Evolutionary conservation across 2,888 invertebrate species (phyloP).

Genomic region (Lasioglossum pauxillum): DNA sequence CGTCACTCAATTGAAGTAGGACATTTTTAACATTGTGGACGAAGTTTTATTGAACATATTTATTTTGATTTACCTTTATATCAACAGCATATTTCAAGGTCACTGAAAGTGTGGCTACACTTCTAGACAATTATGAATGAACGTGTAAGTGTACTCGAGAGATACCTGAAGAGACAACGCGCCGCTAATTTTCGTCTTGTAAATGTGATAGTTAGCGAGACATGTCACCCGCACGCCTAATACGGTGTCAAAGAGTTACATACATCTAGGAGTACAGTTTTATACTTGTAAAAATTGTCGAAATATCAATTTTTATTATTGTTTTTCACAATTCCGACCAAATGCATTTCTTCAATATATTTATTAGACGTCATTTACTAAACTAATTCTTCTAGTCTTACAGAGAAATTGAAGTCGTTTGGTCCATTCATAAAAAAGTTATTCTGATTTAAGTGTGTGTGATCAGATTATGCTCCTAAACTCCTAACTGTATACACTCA

Average conservation of each 20-base stretch:
- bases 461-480: too few relatives aligned
- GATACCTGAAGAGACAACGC: not conserved
- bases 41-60: not conserved
- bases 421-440: too few relatives aligned
- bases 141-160: not conserved
- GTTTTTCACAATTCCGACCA: too few relatives aligned
- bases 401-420: too few relatives aligned
- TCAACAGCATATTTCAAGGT: not conserved
- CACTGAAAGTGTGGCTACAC: not conserved
- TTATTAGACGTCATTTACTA: too few relatives aligned
- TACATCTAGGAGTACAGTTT: not conserved
- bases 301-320: too few relatives aligned
- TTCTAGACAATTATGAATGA: not conserved
- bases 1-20: not conserved
- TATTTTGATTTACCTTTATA: not conserved
- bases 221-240: not conserved
- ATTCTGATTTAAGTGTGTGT: too few relatives aligned
- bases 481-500: not conserved
- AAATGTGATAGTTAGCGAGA: not conserved
- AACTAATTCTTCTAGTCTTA: too few relatives aligned
- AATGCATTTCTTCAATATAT: too few relatives aligned
- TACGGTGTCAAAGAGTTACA: not conserved
- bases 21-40: not conserved
- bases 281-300: not conserved
- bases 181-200: not conserved